Base-by-base conservation (phyloP, 2,888 invertebrate species). In the Thymelicus acteon region DNA sequence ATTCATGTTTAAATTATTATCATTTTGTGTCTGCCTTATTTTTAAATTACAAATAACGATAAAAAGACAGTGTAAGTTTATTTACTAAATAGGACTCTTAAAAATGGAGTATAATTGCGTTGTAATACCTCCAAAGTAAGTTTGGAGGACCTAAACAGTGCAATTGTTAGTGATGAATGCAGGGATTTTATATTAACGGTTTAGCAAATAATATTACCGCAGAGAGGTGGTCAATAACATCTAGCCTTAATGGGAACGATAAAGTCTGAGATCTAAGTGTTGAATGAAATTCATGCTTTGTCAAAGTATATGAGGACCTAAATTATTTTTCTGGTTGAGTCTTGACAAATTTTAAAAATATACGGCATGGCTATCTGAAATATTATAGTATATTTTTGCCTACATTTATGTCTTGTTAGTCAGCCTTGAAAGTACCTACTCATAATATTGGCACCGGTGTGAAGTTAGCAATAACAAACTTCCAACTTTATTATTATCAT, bases 221-320 rank as follows among this genome's bases (percentile, higher is more conserved):
- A 49, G 60, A 44, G 8, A 44, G 19, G 15, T 48, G 52, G 52
- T 63, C 37, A 39, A 39, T 63, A 63, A 52, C 63, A 63, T 37
- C 63, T 52, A 63, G 63, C 63, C 52, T 52, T 63, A 63, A 49
- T 39, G 52, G 63, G 63, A 63, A 63, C 63, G 52, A 37, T 39
- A 52, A 62, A 63, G 63, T 63, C 63, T 63, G 63, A 63, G 39
- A 63, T 63, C 10, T 39, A 63, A 63, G 52, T 52, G 37, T 63
- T 62, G 63, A 63, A 63, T 63, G 39, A 37, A 52, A 63, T 63
- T 63, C 52, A 63, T 63, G 37, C 52, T 63, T 63, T 52, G 49
- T 63, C 63, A 63, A 52, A 63, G 37, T 49, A 49, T 49, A 37
- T 49, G 39, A 39, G n/a, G 13, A n/a, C n/a, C 7, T 58, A 58